Evolutionary conservation across 2,113 vertebrate species (phyloP), one percentile per base, ranked within the genome.

Genomic region (Grantiella picta): DNA sequence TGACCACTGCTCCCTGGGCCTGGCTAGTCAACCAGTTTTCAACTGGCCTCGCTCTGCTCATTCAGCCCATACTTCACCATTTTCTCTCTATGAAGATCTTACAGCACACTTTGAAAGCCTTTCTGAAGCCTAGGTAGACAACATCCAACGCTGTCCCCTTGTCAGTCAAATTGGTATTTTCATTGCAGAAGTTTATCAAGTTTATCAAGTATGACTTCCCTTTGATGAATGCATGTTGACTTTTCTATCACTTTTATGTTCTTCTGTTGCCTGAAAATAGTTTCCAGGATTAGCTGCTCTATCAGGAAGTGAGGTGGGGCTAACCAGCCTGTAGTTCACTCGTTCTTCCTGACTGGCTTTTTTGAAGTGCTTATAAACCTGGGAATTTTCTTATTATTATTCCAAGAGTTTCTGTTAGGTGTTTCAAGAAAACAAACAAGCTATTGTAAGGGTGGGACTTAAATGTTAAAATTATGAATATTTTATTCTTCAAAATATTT

Each of bases 1-100:
- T 35, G 38, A 69, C 25, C 21, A 76, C 1, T 1, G 2, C 31
- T 35, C 68, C 38, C 45, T n/a, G 24, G 8, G 31, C 21, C 20
- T 0, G 0, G 35, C 19, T 63, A 50, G 36, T 61, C 52, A 65
- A 54, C 5, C 25, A 42, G 28, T 36, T 73, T 69, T 75, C 54
- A 53, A 12, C 1, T 0, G 0, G 53, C 7, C 8, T 65, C 1
- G 0, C 25, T 27, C 56, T 78, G 29, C 38, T 61, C 35, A 38
- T 57, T 13, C 23, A 86, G 52, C 23, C 15, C 29, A 38, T 15
- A 45, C 7, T 38, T 42, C 52, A 40, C 25, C 49, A 36, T 16
- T 19, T 33, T 33, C 22, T 40, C 45, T 54, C 35, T 11, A 29
- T 3, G 4, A 56, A 77, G 18, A 38, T 49, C 24, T 59, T 38